phyloP scores from a whole-genome alignment of 2,888 invertebrate genomes.

The Hanleya hanleyi region DNA sequence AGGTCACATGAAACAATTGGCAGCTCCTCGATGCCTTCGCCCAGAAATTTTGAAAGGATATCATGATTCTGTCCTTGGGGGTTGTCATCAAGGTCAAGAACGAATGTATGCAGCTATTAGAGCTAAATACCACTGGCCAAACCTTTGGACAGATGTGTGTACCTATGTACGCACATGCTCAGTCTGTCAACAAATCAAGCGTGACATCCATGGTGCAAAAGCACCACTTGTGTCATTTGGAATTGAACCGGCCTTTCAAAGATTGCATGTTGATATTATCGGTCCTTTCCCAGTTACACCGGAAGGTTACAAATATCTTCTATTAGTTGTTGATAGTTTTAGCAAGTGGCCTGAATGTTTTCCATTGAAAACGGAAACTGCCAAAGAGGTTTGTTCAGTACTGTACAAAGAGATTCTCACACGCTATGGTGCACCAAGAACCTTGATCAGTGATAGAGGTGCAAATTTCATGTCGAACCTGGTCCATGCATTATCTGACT shows the following conservation, averaged over 20 bases:
- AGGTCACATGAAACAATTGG: too few relatives aligned
- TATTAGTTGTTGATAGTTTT: constrained; percentile 40
- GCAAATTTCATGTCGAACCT: constrained; percentile 40
- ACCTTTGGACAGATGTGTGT: constrained; percentile 34
- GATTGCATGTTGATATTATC: constrained; percentile 39
- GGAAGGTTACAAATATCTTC: constrained; percentile 18
- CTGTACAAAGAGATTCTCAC: constrained; percentile 37
- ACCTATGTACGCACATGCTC: constrained; percentile 26
- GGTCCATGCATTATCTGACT: constrained; percentile 36
- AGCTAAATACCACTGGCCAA: constrained; percentile 39
- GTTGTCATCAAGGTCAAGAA: too few relatives aligned
- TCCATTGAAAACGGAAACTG: constrained; percentile 34
- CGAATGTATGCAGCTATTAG: too few relatives aligned
- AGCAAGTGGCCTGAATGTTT: constrained; percentile 38
- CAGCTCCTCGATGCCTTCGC: too few relatives aligned
- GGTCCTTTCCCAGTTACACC: constrained; percentile 16
- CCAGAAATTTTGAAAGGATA: too few relatives aligned
- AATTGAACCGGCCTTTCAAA: constrained; percentile 16
- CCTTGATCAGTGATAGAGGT: constrained; percentile 35
- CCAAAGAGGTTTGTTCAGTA: constrained; percentile 34
- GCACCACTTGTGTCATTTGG: constrained; percentile 25
- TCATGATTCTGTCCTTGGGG: too few relatives aligned
- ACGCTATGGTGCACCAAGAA: constrained; percentile 36
- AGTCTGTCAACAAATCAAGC: constrained; percentile 30
- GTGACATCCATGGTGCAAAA: constrained; percentile 20